These are phyloP conservation scores for Meda fulgida DNA, from an alignment of 2,797 vertebrate species.

Conservation along the genomic window DNA sequence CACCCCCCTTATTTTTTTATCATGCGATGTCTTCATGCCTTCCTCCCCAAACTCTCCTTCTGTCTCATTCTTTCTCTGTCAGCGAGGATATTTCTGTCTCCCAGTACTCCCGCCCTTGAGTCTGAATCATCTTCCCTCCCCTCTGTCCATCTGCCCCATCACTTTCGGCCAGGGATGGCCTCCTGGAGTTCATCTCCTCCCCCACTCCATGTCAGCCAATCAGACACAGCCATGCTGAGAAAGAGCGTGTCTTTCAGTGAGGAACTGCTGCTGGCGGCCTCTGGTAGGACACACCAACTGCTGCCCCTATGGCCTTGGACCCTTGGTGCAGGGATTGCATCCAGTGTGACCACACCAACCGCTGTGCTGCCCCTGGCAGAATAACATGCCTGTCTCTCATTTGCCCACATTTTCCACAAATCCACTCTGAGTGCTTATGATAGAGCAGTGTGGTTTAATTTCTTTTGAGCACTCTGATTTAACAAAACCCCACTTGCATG, in stretches of 20 bases:
- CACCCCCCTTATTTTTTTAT: background rate
- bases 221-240: constrained; percentile 91
- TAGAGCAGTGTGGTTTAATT: constrained; percentile 29
- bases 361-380: constrained; percentile 4
- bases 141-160: constrained; percentile 73
- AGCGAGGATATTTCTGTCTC: constrained; percentile 84
- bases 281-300: constrained; percentile 90
- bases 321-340: constrained; percentile 43
- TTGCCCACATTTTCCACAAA: background rate
- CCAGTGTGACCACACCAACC: constrained; percentile 26
- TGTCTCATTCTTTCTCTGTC: constrained; percentile 53
- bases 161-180: constrained; percentile 72
- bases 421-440: background rate
- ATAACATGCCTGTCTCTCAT: background rate
- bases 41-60: constrained; percentile 38
- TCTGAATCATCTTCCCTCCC: constrained; percentile 81
- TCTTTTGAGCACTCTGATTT: constrained; percentile 47
- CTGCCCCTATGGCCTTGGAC: constrained; percentile 7
- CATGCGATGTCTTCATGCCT: constrained; percentile 34
- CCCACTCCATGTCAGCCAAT: constrained; percentile 82
- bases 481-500: constrained; percentile 34
- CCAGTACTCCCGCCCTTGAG: constrained; percentile 90
- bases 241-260: constrained; percentile 98
- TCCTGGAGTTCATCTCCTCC: constrained; percentile 78
- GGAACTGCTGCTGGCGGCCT: constrained; percentile 93